A percentile compares a stretch with the other conserved stretches of the same genome.
phyloP scores from a whole-genome alignment of 2,113 vertebrate species.

The Ceyx cyanopectus region DNA sequence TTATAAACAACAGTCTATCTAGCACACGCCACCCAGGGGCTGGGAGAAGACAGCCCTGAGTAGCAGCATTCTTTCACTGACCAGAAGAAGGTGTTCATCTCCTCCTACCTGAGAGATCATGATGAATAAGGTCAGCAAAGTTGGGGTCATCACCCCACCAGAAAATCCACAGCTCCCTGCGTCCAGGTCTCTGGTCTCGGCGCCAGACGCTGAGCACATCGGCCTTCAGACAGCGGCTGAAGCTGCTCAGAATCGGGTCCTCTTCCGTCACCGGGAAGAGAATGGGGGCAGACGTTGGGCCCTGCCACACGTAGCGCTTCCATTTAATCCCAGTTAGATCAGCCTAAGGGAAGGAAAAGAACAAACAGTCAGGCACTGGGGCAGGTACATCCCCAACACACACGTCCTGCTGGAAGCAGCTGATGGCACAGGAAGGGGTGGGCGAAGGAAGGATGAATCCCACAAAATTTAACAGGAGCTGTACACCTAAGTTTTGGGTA shows the following conservation, averaged over 20 bases:
- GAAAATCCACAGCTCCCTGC: slow-evolving; percentile 96
- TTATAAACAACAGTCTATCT: background rate
- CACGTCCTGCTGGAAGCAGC: background rate
- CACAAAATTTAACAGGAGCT: background rate
- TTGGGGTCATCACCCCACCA: slow-evolving; percentile 98
- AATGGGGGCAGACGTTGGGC: slow-evolving; percentile 95
- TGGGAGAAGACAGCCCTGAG: background rate
- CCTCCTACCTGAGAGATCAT: slow-evolving; percentile 90
- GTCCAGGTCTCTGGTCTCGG: slow-evolving; percentile 91
- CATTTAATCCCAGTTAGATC: slow-evolving; percentile 99
- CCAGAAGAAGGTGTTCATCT: background rate
- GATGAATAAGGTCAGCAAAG: slow-evolving; percentile 95
- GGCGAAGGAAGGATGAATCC: background rate
- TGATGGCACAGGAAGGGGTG: background rate
- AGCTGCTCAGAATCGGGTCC: slow-evolving; percentile 98
- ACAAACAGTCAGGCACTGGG: background rate
- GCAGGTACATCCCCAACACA: background rate
- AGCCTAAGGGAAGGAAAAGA: slow-evolving; percentile 77
- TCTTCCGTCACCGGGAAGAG: slow-evolving; percentile 97
- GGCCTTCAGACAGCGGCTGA: slow-evolving; percentile 96
- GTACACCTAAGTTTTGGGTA: rapidly evolving
- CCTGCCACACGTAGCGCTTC: slow-evolving; percentile 97
- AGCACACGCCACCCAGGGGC: background rate
- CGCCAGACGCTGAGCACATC: slow-evolving; percentile 96
- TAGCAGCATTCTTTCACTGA: rapidly evolving